Base-by-base conservation (phyloP, 2,113 vertebrate genomes). In the Prunella fulvescens region DNA sequence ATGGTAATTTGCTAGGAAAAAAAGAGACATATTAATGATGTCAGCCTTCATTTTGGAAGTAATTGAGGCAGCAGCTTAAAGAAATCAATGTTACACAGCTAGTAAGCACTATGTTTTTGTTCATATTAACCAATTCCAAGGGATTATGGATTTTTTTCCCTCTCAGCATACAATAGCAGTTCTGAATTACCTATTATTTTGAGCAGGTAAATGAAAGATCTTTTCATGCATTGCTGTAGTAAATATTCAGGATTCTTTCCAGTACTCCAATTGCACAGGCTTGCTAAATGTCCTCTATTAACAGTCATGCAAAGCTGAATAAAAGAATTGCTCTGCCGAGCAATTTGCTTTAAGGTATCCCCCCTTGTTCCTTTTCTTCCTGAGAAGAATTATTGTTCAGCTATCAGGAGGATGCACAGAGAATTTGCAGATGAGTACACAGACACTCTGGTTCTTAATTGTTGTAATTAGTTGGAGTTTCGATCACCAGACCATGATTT, bases 1-100 rank as follows among this genome's bases (percentile, higher is more conserved):
- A 90, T 92, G 73, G 91, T 94, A 96, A 97, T 96, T 97, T 97
- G 76, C 82, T 44, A 18, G 81, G 78, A 57, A 86, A 94, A 94
- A 93, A 91, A 95, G 76, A 89, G 92, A 81, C 86, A 91, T 95
- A 95, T 93, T 96, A 96, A 95, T 94, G 81, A 95, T 92, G 92
- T 86, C 81, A 89, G 94, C 93, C 86, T 88, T 88, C 58, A 1
- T 93, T 96, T 96, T 94, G 39, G 79, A 94, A 92, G 74, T 96
- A 97, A 97, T 96, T 92, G 96, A 96, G 87, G 84, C 73, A 90
- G 90, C 91, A 64, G 67, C 95, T 92, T 96, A 95, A 92, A 91
- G 80, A 92, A 96, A 96, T 97, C 95, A 88, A 92, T 97, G 96
- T 90, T 93, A 83, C 82, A 91, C 48, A 94, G 96, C 91, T 50